Evolutionary conservation across 2,113 vertebrate species (phyloP).

Genomic region (Numenius arquata): DNA sequence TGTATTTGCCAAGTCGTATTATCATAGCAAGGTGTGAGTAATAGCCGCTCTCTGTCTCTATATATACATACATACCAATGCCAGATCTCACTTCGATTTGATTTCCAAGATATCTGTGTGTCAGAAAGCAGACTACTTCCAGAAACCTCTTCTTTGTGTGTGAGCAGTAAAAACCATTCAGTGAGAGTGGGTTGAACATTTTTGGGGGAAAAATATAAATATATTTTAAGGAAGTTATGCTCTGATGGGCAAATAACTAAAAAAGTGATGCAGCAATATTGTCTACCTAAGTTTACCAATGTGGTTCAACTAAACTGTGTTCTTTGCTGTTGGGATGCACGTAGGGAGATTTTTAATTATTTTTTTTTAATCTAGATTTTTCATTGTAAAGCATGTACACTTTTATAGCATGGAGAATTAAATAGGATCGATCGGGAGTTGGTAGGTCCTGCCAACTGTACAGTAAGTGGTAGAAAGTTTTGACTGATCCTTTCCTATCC

Average conservation of each 20-base stretch:
- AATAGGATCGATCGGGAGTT: neutral
- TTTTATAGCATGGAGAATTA: neutral
- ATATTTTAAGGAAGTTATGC: neutral
- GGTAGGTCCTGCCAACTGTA: neutral
- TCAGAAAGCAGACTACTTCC: neutral
- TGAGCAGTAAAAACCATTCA: neutral
- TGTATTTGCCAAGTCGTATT: conserved; percentile 8
- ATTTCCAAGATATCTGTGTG: neutral
- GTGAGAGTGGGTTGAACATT: neutral
- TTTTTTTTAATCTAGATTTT: neutral
- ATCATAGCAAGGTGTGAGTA: neutral
- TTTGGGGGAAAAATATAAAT: rapidly evolving
- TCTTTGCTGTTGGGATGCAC: neutral
- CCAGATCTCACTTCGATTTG: neutral
- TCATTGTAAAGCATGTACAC: neutral
- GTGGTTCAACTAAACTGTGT: neutral
- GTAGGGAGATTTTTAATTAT: neutral
- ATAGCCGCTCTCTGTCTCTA: neutral
- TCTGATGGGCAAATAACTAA: neutral
- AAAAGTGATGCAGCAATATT: neutral
- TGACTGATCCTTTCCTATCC: neutral
- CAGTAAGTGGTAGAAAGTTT: neutral
- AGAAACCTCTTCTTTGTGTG: neutral
- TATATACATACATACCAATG: neutral
- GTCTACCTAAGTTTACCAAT: neutral